phyloP scores from a whole-genome alignment of 1,140 invertebrate species.

The Neodiprion fabricii region DNA sequence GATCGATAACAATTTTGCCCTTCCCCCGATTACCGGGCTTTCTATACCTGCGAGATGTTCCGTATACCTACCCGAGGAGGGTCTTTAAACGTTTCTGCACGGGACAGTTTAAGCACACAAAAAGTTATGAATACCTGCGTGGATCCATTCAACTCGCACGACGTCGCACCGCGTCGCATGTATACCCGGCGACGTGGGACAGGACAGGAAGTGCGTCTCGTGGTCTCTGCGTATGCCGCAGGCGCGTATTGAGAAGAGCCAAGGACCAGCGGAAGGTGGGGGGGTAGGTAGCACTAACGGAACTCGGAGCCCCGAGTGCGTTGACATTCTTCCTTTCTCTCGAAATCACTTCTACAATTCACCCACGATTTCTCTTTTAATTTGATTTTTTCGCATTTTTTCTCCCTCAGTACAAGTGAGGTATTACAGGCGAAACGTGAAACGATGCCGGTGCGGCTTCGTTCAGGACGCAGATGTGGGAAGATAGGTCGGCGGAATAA shows the following conservation, averaged over 20 bases:
- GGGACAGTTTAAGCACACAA: conserved; percentile 43
- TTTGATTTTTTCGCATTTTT: not conserved
- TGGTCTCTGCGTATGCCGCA: not conserved
- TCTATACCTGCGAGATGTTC: not conserved
- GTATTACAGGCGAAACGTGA: not conserved
- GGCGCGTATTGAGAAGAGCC: conserved; percentile 7
- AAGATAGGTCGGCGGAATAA: not conserved
- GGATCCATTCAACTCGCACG: conserved; percentile 30
- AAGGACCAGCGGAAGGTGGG: not conserved
- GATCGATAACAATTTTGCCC: not conserved
- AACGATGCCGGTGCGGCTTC: not conserved
- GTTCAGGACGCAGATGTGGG: not conserved
- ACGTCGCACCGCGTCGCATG: too few species aligned
- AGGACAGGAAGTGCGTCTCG: conserved; percentile 4
- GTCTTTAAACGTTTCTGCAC: conserved; percentile 30
- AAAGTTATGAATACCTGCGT: conserved; percentile 50
- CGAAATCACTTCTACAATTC: not conserved
- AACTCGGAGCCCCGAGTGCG: conserved; percentile 22
- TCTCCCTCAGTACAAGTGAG: not conserved
- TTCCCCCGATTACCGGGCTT: not conserved
- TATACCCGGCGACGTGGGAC: conserved; percentile 8
- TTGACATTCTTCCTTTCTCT: not conserved
- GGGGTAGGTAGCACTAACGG: conserved; percentile 23
- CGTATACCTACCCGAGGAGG: not conserved
- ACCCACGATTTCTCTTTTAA: not conserved